Evolutionary conservation across 2,113 vertebrate species (phyloP).

Genomic region (Macroglossus sobrinus): DNA sequence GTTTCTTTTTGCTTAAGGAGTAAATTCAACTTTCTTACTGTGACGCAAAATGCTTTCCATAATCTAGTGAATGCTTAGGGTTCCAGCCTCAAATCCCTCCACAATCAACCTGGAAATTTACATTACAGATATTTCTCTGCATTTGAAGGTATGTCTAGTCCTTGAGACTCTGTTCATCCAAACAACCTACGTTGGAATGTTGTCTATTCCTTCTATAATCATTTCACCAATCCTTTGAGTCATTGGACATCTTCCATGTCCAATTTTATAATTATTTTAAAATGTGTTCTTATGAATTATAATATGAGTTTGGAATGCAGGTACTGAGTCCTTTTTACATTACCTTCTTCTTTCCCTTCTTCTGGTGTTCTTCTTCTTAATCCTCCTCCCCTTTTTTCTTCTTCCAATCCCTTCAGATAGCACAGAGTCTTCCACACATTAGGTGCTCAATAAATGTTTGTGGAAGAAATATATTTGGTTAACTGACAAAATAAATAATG

Average conservation of each 20-base stretch:
- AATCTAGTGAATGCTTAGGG: not conserved
- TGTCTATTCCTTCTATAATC: not conserved
- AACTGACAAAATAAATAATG: not conserved
- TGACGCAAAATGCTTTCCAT: not conserved
- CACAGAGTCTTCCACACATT: not conserved
- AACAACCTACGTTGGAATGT: not conserved
- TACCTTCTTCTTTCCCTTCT: not conserved
- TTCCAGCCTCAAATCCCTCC: not conserved
- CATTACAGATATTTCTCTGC: not conserved
- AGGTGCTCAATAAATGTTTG: not conserved
- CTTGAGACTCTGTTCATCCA: not conserved
- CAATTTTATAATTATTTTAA: not conserved
- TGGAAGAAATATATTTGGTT: not conserved
- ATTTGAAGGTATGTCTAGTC: not conserved
- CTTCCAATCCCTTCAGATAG: not conserved
- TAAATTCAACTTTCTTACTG: not conserved
- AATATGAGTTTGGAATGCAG: not conserved
- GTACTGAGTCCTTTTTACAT: too few species aligned
- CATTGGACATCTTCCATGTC: not conserved
- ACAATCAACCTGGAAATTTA: not conserved
- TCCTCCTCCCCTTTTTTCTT: fast-evolving
- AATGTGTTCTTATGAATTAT: not conserved
- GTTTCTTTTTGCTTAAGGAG: not conserved
- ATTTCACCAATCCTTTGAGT: not conserved
- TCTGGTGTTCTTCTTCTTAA: not conserved